Percentiles rank a stretch among this genome's conserved stretches.
Evolutionary conservation across 2,888 invertebrate genomes (phyloP).

Genomic region (Octonoba sinensis): DNA sequence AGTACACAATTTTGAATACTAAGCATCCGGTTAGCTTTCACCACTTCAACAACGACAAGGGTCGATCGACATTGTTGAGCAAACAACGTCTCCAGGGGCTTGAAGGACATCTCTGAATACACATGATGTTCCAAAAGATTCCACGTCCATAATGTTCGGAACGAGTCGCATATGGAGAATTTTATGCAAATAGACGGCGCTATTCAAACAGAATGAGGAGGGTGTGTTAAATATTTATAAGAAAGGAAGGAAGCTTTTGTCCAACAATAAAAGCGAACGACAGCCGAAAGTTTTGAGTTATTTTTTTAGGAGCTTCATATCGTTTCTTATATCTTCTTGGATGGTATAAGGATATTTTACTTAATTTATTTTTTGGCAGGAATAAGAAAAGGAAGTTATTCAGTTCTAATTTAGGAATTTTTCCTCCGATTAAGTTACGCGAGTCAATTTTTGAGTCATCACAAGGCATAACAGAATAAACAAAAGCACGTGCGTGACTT

Average conservation of each 20-base stretch:
- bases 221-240: slow-evolving; percentile 50
- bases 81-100: slow-evolving; percentile 18
- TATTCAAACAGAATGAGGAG: slow-evolving; percentile 38
- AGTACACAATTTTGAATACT: slow-evolving; percentile 30
- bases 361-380: no score
- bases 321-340: no score
- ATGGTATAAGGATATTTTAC: no score
- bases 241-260: neutral
- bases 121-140: slow-evolving; percentile 1
- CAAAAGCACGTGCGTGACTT: no score
- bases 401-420: no score
- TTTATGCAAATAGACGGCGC: slow-evolving; percentile 52
- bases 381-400: no score
- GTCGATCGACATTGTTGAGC: slow-evolving; percentile 17
- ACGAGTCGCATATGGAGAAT: slow-evolving; percentile 27
- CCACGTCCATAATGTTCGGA: slow-evolving; percentile 18
- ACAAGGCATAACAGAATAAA: no score
- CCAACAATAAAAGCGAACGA: no score
- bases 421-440: no score
- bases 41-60: neutral
- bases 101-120: slow-evolving; percentile 14
- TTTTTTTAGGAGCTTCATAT: no score
- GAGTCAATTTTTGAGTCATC: no score
- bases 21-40: slow-evolving; percentile 9
- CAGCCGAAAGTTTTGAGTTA: no score